A percentile compares a stretch with the other conserved stretches of the same genome.
Evolutionary conservation across 2,888 invertebrate species (phyloP).

Genomic region (Acleris laterana): DNA sequence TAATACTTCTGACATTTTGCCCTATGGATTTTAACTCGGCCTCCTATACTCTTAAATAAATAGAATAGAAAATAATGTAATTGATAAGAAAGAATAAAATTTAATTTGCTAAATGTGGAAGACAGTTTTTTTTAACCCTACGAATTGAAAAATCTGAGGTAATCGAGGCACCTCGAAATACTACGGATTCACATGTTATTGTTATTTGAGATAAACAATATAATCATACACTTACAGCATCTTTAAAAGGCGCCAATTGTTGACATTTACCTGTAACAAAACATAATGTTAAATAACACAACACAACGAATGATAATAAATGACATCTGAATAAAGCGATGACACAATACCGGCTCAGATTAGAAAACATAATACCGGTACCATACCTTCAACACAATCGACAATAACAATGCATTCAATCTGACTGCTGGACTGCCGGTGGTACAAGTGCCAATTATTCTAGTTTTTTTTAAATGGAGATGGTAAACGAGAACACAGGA

Average conservation of each 20-base stretch:
- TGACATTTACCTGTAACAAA: conserved; percentile 19
- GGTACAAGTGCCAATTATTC: background rate
- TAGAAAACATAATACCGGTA: conserved; percentile 1
- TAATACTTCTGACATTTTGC: background rate
- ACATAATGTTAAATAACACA: background rate
- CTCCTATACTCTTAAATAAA: no score
- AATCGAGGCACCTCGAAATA: no score
- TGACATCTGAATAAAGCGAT: conserved; percentile 6
- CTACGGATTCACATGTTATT: no score
- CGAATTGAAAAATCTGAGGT: no score
- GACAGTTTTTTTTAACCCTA: no score
- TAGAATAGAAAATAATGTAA: no score
- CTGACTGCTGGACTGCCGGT: background rate
- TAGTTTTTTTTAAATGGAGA: background rate
- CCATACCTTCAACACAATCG: background rate
- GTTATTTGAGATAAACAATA: no score
- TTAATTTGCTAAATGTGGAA: no score
- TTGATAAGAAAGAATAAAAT: no score
- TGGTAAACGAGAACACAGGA: no score
- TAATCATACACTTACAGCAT: no score
- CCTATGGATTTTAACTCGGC: background rate
- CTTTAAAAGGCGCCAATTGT: no score
- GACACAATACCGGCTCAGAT: conserved; percentile 3
- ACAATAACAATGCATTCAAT: conserved; percentile 6
- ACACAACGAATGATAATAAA: conserved; percentile 6